A percentile compares a stretch with the other conserved stretches of the same genome.
Evolutionary conservation across 2,113 vertebrate genomes (phyloP).

Genomic region (Calidris pugnax): DNA sequence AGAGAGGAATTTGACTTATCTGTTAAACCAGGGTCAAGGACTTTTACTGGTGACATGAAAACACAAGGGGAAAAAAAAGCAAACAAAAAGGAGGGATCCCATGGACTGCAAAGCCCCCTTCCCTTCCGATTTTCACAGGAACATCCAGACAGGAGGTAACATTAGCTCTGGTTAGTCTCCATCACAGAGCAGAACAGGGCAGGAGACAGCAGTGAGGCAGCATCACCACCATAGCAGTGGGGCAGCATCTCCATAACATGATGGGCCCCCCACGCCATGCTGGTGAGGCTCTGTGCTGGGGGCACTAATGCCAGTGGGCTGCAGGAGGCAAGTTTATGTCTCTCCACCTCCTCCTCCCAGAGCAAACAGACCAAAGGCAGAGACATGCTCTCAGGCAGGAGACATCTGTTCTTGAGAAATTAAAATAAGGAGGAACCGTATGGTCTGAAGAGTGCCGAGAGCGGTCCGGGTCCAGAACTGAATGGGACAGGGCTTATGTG

Average conservation of each 20-base stretch:
- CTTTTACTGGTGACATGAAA: background rate
- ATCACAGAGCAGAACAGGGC: background rate
- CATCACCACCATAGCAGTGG: background rate
- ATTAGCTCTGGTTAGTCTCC: background rate
- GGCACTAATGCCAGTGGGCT: background rate
- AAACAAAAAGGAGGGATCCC: background rate
- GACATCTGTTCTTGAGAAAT: background rate
- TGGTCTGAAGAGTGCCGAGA: background rate
- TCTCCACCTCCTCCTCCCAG: background rate
- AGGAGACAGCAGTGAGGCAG: background rate
- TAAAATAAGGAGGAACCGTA: background rate
- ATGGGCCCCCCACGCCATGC: rapidly evolving
- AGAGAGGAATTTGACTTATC: background rate
- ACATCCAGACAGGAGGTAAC: background rate
- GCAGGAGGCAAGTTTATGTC: background rate
- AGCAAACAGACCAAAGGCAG: background rate
- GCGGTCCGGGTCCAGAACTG: background rate
- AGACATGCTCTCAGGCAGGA: background rate
- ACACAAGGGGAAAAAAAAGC: rapidly evolving
- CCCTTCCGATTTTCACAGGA: background rate
- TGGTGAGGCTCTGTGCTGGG: background rate
- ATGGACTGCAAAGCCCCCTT: background rate
- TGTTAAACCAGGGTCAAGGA: background rate
- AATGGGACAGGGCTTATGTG: background rate
- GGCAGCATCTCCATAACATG: background rate